These are phyloP conservation scores for Tetragonisca angustula DNA, from an alignment of 2,888 invertebrate species.

Conservation along the genomic window DNA sequence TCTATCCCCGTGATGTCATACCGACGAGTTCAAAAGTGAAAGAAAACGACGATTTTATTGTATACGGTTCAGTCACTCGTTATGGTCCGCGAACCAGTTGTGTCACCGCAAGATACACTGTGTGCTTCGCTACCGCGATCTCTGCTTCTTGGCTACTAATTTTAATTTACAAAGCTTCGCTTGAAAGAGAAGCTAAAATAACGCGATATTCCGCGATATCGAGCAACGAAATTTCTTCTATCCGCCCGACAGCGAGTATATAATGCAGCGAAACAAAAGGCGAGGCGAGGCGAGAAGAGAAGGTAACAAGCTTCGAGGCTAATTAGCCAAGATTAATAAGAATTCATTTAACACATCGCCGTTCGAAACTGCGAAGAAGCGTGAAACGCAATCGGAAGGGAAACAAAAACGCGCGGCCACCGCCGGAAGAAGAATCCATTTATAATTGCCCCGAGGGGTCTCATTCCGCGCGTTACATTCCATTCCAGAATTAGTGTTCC, in stretches of 20 bases:
- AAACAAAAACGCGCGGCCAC: background rate
- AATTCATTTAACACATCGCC: background rate
- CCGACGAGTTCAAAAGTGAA: too few species aligned
- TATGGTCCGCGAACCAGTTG: too few species aligned
- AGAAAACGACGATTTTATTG: too few species aligned
- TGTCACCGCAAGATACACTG: background rate
- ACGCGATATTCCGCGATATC: background rate
- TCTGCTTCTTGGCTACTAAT: too few species aligned
- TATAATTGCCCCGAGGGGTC: conserved; percentile 31
- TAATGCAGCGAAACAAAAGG: background rate
- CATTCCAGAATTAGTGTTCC: conserved; percentile 47
- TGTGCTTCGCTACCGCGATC: too few species aligned
- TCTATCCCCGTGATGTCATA: too few species aligned
- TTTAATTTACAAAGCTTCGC: background rate
- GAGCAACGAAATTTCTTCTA: background rate
- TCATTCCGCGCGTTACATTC: conserved; percentile 40
- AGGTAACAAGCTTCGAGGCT: background rate
- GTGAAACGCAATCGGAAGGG: background rate
- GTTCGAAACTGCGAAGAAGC: background rate
- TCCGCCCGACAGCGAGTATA: background rate
- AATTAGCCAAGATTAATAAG: background rate
- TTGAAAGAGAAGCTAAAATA: background rate
- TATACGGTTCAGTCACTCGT: too few species aligned
- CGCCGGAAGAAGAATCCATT: conserved; percentile 23
- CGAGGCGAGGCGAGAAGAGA: background rate